Base-by-base conservation (phyloP, 2,888 invertebrate species). In the Nemotelus nigrinus region DNA sequence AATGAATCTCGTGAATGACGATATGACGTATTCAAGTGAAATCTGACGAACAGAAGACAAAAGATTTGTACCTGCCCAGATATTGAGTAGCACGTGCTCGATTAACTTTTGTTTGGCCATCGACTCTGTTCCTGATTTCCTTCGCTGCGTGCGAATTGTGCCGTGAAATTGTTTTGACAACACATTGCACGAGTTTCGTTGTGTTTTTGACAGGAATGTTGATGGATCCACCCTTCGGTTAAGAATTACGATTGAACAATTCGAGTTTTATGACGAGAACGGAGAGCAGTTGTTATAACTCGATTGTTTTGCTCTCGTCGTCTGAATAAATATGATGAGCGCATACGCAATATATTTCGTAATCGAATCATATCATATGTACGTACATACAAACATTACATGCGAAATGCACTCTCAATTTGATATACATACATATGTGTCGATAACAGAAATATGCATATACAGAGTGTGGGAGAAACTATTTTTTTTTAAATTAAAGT, bases 171-270 rank as follows among this genome's bases (percentile, higher is more conserved):
- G 60, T 74, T 74, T 60, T 74, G 74, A 74, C 74, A 74, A n/a
- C n/a, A 41, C 10, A 72, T 57, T 60, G 39, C 48, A 43, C n/a
- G 3, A 39, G 48, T 39, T 5, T 41, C 7, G 6, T 60, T 48
- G 74, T 74, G 74, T 60, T 48, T 44, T 63, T 74, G 74, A 74
- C 74, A 74, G 74, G 60, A 60, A 74, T 74, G 60, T 74, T 74
- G 74, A 74, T 74, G 60, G 74, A 74, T 74, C 74, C 74, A 74
- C 74, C 74, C 74, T 74, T 63, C 74, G 74, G 63, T 74, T 74
- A 74, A 74, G 74, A 74, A 74, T 74, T 74, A 74, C 74, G 74
- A 60, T 48, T 47, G 63, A 47, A 47, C 47, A 45, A 60, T 39
- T 58, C 47, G 39, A 48, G 63, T 63, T 39, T 60, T 63, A 60